These are phyloP conservation scores for Drosophila lowei DNA, from an alignment of 1,140 invertebrate genomes.

Conservation along the genomic window DNA sequence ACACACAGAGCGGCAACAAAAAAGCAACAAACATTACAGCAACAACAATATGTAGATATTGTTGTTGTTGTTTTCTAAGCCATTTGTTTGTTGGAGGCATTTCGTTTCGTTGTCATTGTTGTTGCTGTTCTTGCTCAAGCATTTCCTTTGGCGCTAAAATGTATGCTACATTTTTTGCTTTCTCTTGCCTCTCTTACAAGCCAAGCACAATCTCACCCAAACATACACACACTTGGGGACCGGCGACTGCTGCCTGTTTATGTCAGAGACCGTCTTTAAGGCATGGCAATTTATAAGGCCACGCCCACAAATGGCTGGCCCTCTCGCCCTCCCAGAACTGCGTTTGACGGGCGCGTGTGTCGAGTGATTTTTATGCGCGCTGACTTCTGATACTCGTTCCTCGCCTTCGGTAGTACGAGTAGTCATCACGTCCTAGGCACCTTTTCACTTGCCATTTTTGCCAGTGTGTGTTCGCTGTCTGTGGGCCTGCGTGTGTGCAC, in stretches of 20 bases:
- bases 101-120: constrained; percentile 37
- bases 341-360: constrained; percentile 65
- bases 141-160: constrained; percentile 71
- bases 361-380: constrained; percentile 64
- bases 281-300: constrained; percentile 60
- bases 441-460: constrained; percentile 18
- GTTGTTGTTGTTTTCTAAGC: constrained; percentile 28
- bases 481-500: background rate
- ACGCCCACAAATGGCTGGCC: constrained; percentile 35
- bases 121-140: constrained; percentile 51
- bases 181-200: constrained; percentile 4
- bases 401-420: background rate
- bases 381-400: constrained; percentile 55
- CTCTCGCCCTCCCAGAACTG: constrained; percentile 40
- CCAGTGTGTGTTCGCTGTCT: background rate
- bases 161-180: constrained; percentile 60
- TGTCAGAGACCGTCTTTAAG: constrained; percentile 64
- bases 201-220: background rate
- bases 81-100: constrained; percentile 43
- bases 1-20: constrained; percentile 33
- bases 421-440: constrained; percentile 29
- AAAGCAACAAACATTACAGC: constrained; percentile 10
- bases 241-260: constrained; percentile 36
- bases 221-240: constrained; percentile 5
- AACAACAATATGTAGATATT: constrained; percentile 22